Percentiles rank a stretch among this genome's conserved stretches.
These are phyloP conservation scores for Leptura quadrifasciata DNA, from an alignment of 2,888 invertebrate species.

Conservation along the genomic window DNA sequence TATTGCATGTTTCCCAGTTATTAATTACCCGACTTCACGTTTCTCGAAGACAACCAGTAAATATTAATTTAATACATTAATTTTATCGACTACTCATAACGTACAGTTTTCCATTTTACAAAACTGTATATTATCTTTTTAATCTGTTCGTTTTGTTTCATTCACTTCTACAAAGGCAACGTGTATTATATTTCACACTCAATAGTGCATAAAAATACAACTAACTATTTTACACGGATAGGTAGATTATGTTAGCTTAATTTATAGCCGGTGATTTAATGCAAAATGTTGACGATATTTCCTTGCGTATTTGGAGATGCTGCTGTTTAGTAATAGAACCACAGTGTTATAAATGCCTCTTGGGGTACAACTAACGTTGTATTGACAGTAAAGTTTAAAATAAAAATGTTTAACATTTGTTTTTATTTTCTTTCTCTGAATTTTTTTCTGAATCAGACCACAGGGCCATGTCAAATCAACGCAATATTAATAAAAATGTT, in stretches of 20 bases:
- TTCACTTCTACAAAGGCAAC: conserved; percentile 18
- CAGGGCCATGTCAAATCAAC: no score
- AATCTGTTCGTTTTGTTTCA: conserved; percentile 20
- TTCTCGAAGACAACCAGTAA: conserved; percentile 37
- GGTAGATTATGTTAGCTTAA: conserved; percentile 8
- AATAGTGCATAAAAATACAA: conserved; percentile 40
- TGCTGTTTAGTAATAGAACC: not conserved
- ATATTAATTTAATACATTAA: conserved; percentile 38
- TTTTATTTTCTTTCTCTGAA: no score
- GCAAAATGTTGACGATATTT: not conserved
- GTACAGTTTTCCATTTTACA: conserved; percentile 21
- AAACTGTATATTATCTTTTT: conserved; percentile 23
- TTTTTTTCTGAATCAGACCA: no score
- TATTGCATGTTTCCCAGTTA: conserved; percentile 56
- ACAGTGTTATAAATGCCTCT: not conserved
- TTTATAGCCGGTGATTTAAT: conserved; percentile 13
- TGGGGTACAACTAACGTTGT: no score
- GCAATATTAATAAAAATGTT: no score
- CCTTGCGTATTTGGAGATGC: not conserved
- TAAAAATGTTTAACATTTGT: no score
- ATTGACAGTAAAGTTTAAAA: no score
- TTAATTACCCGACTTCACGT: conserved; percentile 49
- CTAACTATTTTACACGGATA: conserved; percentile 33
- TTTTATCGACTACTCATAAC: conserved; percentile 30
- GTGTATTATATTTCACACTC: conserved; percentile 40